Conservation (phyloP, 2,888 invertebrate species). For the Clistopyga incitator region DNA sequence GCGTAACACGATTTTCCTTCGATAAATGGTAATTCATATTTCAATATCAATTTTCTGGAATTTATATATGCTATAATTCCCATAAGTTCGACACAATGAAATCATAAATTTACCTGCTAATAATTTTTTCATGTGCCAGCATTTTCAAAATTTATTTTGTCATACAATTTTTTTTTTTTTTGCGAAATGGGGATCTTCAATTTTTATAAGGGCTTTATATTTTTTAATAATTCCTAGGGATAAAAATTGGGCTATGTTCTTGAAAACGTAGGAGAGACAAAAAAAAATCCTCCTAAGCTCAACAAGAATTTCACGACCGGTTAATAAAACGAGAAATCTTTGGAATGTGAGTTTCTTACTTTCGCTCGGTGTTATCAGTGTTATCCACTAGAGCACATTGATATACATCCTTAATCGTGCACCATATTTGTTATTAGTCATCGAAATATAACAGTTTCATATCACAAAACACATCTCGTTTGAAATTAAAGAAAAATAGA, state of each 20-base stretch:
- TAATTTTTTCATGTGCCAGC: too few species aligned
- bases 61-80: neutral
- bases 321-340: neutral
- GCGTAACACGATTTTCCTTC: neutral
- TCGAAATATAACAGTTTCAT: neutral
- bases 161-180: too few species aligned
- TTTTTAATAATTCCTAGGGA: too few species aligned
- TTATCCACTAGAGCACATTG: neutral
- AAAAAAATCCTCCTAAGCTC: too few species aligned
- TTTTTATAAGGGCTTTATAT: too few species aligned
- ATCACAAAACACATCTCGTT: neutral
- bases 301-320: neutral
- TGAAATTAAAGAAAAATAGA: too few species aligned
- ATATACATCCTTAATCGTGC: neutral
- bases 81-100: too few species aligned
- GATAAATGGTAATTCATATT: neutral
- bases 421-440: constrained; percentile 8
- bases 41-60: neutral
- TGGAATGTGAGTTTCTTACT: neutral
- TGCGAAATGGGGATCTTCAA: too few species aligned
- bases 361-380: neutral
- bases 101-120: too few species aligned
- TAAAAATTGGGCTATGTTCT: too few species aligned
- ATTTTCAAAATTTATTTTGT: too few species aligned
- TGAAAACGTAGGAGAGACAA: too few species aligned